Evolutionary conservation across 2,888 invertebrate genomes (phyloP), one percentile per base, ranked within the genome.

Genomic region (Anticlea derivata): DNA sequence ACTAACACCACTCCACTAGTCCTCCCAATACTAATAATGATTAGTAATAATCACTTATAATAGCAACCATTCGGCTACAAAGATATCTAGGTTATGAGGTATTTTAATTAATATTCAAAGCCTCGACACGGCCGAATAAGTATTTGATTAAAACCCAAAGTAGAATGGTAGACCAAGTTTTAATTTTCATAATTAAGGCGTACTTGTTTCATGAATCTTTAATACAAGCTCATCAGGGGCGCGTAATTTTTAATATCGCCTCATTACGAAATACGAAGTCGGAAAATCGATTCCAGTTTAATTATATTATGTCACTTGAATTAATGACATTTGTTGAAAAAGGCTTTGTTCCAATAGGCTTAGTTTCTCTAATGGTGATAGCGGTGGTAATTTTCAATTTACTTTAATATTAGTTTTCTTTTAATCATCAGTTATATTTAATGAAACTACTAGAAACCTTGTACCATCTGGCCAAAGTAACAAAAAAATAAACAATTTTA

Each of bases 131-230:
- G 39, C 27, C 24, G 38, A 43, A 38, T 48, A 39, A 37, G 22
- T 31, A 46, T 45, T 26, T 35, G 17, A 37, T 26, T 41, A 23
- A 45, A 45, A 39, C 13, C 24, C 12, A 40, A 37, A 35, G 26
- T 46, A 24, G n/a, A 51, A 43, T 30, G 41, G 47, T 33, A 38
- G 43, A 11, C 43, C 38, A 54, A 55, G 38, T 50, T 50, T 55
- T 50, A 46, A 55, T 50, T 55, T 33, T 50, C 38, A 8, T 47
- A 55, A 50, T 55, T 41, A 46, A 50, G 33, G 43, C 29, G 39
- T 45, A 48, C 53, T 50, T 50, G 45, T 50, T 50, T 40, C 39
- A 34, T 49, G 48, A 53, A 48, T 48, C 27, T 48, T 44, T 49
- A 44, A 53, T 49, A 34, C 27, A 48, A 44, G 44, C 48, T 53